phyloP scores from a whole-genome alignment of 1,140 invertebrate genomes.

The Akabosia matsudoensis region DNA sequence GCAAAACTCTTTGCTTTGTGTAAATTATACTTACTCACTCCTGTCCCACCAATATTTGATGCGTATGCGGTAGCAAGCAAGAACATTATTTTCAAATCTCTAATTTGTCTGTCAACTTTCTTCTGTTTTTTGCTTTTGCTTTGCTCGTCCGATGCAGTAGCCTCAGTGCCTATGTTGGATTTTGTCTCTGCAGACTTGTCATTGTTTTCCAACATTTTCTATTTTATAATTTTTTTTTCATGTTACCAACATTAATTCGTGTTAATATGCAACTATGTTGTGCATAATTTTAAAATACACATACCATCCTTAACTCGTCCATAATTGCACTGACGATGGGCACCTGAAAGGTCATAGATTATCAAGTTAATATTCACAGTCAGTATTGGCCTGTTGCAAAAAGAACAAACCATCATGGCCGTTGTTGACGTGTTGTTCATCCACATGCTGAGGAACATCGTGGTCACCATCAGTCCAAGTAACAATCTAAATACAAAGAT shows the following conservation, averaged over 20 bases:
- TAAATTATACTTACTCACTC: conserved; percentile 25
- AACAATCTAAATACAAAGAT: conserved; percentile 52
- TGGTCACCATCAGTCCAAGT: conserved; percentile 55
- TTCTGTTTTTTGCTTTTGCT: neutral
- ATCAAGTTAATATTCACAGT: no score
- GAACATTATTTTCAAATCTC: conserved; percentile 43
- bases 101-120: conserved; percentile 32
- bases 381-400: no score
- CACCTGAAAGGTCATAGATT: neutral
- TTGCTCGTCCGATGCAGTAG: neutral
- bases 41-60: conserved; percentile 45
- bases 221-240: neutral
- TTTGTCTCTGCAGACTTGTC: neutral
- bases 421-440: conserved; percentile 53
- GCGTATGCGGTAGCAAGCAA: conserved; percentile 43
- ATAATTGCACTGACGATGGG: conserved; percentile 45
- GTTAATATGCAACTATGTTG: neutral
- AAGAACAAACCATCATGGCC: conserved; percentile 54
- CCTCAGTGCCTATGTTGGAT: neutral
- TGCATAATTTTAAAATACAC: neutral
- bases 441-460: conserved; percentile 56
- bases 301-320: conserved; percentile 38
- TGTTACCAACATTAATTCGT: neutral
- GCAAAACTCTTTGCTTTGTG: neutral
- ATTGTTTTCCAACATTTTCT: conserved; percentile 36